Base-by-base conservation (phyloP, 2,888 invertebrate genomes). In the Ditula angustiorana region DNA sequence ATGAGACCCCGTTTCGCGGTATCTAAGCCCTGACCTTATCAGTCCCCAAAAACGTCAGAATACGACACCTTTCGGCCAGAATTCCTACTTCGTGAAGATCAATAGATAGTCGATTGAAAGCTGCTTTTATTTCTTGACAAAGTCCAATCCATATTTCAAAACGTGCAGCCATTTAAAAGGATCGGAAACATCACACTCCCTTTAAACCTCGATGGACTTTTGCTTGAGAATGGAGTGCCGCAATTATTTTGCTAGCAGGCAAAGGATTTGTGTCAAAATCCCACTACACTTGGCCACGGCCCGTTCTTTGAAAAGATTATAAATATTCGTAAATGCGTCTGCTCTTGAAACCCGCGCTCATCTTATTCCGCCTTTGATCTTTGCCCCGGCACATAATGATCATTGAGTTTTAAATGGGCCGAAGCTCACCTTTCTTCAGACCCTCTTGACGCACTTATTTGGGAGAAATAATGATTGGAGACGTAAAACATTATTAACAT, bases 321-420 rank as follows among this genome's bases (percentile, higher is more conserved):
- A 49, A 59, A 49, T 50, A 33, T 52, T 41, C 30, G 21, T 41
- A 41, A 53, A 61, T 44, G 30, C 60, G 49, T 60, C 61, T 44
- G 52, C 23, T 28, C 52, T 61, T 19, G 52, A 30, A 24, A 28
- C 35, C 52, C 30, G 50, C 28, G 44, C 52, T 61, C 61, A 52
- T 61, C 52, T 28, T 13, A 13, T 10, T 47, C 23, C 50, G 52
- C 21, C 64, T 64, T 64, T 64, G 64, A 64, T 64, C 58, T 46
- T 52, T 64, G 58, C 53, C 52, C 64, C 58, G 35, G 58, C 58
- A 59, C 59, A 37, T 64, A 53, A 59, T 59, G 53, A 53, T 59
- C 64, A 47, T 64, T 59, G 64, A 64, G 64, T 59, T 64, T 35
- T 59, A 37, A 64, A 64, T 59, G 53, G 46, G 23, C 46, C 53